Conservation (phyloP, 1,140 invertebrate species). For the Drosophila serrata region DNA sequence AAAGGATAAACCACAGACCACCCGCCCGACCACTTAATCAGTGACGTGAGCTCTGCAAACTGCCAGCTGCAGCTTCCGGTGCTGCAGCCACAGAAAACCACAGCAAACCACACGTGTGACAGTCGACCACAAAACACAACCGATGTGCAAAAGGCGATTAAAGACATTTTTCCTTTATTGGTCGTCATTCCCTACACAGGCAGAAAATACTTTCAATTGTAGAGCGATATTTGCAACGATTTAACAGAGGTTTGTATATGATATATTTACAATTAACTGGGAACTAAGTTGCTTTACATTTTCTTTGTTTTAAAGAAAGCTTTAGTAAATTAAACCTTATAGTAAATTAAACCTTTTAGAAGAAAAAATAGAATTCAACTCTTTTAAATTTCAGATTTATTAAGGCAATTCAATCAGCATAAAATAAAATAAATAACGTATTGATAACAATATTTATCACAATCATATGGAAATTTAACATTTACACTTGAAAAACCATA, state of each 20-base stretch:
- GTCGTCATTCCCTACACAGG: slow-evolving; percentile 5
- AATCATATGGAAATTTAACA: too few relatives aligned
- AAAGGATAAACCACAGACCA: slow-evolving; percentile 25
- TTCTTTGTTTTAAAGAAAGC: too few relatives aligned
- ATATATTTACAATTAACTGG: neutral
- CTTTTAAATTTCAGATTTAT: too few relatives aligned
- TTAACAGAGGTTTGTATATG: neutral
- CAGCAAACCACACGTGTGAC: slow-evolving; percentile 43
- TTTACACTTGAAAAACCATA: too few relatives aligned
- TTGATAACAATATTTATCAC: too few relatives aligned
- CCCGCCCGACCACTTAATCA: slow-evolving; percentile 44
- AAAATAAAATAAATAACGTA: too few relatives aligned
- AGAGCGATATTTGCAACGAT: neutral
- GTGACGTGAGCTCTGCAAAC: slow-evolving; percentile 33
- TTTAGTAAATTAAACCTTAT: too few relatives aligned
- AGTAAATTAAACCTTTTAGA: too few relatives aligned
- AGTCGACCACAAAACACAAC: slow-evolving; percentile 26
- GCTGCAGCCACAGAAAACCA: slow-evolving; percentile 27
- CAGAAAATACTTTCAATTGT: neutral
- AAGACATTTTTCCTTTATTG: slow-evolving; percentile 32
- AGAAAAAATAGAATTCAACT: too few relatives aligned
- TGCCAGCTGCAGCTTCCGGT: slow-evolving; percentile 36
- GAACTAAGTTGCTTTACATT: neutral
- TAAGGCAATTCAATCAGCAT: too few relatives aligned
- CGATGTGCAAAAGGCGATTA: slow-evolving; percentile 41